A percentile compares a stretch with the other conserved stretches of the same genome.
phyloP scores from a whole-genome alignment of 2,113 vertebrate genomes.

The Asarcornis scutulata region DNA sequence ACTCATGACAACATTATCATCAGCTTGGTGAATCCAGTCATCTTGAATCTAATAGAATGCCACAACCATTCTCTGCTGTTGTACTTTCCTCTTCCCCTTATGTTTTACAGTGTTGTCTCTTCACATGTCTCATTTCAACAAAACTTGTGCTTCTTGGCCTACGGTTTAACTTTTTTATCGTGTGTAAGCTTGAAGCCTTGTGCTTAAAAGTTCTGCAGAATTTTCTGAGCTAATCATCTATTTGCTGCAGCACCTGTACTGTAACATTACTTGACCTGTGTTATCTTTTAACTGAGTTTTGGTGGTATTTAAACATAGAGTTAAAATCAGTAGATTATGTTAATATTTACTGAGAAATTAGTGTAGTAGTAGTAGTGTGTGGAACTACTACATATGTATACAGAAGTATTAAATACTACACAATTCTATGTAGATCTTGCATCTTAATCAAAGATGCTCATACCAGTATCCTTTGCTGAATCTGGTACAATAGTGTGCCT shows the following conservation, averaged over 20 bases:
- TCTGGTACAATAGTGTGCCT: not conserved
- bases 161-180: slow-evolving; percentile 65
- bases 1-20: slow-evolving; percentile 79
- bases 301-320: not conserved
- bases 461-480: not conserved
- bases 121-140: slow-evolving; percentile 64
- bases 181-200: slow-evolving; percentile 59
- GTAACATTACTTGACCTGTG: not conserved
- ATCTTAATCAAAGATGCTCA: not conserved
- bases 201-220: slow-evolving; percentile 59
- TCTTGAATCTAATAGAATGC: slow-evolving; percentile 70
- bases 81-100: slow-evolving; percentile 51
- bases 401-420: not conserved
- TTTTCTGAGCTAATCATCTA: slow-evolving; percentile 44
- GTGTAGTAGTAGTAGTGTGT: not conserved
- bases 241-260: slow-evolving; percentile 1
- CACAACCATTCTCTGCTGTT: slow-evolving; percentile 68
- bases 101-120: slow-evolving; percentile 71
- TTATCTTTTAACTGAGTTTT: not conserved
- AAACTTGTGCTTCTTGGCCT: slow-evolving; percentile 62
- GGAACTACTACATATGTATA: not conserved
- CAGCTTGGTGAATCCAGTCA: slow-evolving; percentile 80
- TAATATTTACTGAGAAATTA: not conserved
- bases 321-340: not conserved
- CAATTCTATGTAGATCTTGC: not conserved